These are phyloP conservation scores for Daphoenositta chrysoptera DNA, from an alignment of 2,113 vertebrate species.

Conservation along the genomic window DNA sequence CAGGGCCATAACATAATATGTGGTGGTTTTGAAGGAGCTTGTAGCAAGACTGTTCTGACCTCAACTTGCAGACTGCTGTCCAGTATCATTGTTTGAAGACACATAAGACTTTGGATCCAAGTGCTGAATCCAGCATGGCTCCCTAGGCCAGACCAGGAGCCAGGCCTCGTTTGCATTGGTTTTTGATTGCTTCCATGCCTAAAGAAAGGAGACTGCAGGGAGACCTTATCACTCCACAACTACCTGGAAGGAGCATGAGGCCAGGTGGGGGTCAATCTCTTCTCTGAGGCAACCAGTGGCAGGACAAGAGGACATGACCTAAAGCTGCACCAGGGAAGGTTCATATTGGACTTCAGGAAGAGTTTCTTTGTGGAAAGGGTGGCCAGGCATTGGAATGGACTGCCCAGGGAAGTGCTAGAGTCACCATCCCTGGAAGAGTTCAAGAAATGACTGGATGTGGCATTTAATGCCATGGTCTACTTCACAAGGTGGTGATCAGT, in stretches of 20 bases:
- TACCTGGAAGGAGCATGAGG: background rate
- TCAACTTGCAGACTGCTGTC: background rate
- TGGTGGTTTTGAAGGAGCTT: background rate
- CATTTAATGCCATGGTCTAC: background rate
- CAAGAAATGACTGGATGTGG: background rate
- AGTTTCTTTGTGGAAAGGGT: background rate
- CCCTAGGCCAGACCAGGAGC: background rate
- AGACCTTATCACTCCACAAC: background rate
- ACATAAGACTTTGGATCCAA: background rate
- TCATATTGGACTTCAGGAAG: background rate
- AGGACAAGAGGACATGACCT: background rate
- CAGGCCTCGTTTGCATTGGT: background rate
- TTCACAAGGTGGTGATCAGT: background rate
- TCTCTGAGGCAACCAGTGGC: background rate
- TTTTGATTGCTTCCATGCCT: background rate
- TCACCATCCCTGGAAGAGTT: background rate
- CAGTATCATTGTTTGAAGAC: background rate
- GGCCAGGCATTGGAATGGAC: background rate
- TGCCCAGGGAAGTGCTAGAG: background rate
- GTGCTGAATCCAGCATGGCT: background rate
- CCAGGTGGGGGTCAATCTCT: background rate
- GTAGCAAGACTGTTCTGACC: background rate
- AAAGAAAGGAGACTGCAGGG: background rate
- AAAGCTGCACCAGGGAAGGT: background rate
- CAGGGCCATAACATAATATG: background rate